Base-by-base conservation (phyloP, 2,113 vertebrate species). In the Pomatorhinus ruficollis region DNA sequence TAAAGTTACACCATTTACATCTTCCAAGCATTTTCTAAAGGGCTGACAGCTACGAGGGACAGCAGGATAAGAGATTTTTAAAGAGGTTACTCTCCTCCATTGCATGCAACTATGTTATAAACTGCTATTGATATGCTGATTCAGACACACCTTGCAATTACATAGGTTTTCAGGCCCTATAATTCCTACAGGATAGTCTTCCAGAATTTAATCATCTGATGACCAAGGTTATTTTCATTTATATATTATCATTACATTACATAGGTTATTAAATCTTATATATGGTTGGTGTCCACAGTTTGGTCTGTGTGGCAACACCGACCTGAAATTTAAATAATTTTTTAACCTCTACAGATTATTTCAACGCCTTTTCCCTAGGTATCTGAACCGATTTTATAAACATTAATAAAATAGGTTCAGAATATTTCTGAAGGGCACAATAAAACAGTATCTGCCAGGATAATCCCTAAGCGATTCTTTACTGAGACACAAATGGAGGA, bases 1-100 rank as follows among this genome's bases (percentile, higher is more conserved):
- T 74, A 77, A 92, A 63, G 47, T 35, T 77, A 70, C 54, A 74
- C 15, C 64, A 42, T 56, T 52, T 88, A 13, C 68, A 75, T 74
- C 79, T 92, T 89, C 35, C 53, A 60, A 93, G 75, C 30, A 44
- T 61, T 93, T 92, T 49, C 84, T 78, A 81, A 75, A 82, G 45
- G 14, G 7, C 4, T 85, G 68, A 83, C 50, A 86, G 54, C n/a
- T 77, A 70, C 12, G 31, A 86, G 28, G 68, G 44, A 77, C 56
- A 77, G 9, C 14, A 71, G 53, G 17, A 56, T 22, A 75, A 42
- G 40, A 24, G 83, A 87, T 45, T 78, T 78, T 94, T 56, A 69
- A 74, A n/a, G 45, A 57, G 19, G 42, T 61, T 69, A 65, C 9
- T 61, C 44, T 74, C 54, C 28, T 63, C 37, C 3, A 31, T 49